Conservation (phyloP, 35 echinoderm and acorn worm species). For the Heliocidaris tuberculata region DNA sequence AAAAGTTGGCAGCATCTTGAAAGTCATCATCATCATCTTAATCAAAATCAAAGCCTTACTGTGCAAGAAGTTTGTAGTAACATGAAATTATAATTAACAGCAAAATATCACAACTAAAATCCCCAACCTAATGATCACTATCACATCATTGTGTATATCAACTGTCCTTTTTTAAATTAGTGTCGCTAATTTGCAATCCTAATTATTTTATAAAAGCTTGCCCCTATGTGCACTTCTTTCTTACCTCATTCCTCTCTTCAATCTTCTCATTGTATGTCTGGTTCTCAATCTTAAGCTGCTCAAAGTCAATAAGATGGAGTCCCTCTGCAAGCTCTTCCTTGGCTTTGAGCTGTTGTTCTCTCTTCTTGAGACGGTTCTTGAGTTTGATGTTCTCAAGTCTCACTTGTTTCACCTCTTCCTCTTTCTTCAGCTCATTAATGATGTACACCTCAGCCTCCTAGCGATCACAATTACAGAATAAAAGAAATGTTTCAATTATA, state of each 20-base stretch:
- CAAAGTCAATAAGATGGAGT: slow-evolving; percentile 97
- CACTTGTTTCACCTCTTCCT: slow-evolving; percentile 82
- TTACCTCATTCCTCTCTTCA: slow-evolving; percentile 97
- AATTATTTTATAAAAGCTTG: too few relatives aligned
- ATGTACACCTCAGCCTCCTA: slow-evolving; percentile 92
- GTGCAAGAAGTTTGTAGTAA: too few relatives aligned
- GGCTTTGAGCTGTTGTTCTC: slow-evolving; percentile 98
- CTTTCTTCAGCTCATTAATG: slow-evolving; percentile 83
- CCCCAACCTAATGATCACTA: too few relatives aligned
- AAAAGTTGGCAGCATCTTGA: too few relatives aligned
- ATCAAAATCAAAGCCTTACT: too few relatives aligned
- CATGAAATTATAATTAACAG: too few relatives aligned
- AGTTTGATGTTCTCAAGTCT: slow-evolving; percentile 98
- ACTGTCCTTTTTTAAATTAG: too few relatives aligned
- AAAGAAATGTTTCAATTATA: too few relatives aligned
- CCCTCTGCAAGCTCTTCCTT: slow-evolving; percentile 98
- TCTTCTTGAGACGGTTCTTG: slow-evolving; percentile 93
- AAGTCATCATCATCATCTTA: too few relatives aligned
- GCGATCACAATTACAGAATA: not conserved
- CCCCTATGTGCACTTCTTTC: not conserved
- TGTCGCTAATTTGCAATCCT: too few relatives aligned
- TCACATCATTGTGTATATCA: too few relatives aligned
- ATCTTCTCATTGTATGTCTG: slow-evolving; percentile 99
- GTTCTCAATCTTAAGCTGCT: slow-evolving; percentile 99
- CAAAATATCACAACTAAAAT: too few relatives aligned